Evolutionary conservation across 2,888 invertebrate genomes (phyloP).

Genomic region (Apamea anceps): DNA sequence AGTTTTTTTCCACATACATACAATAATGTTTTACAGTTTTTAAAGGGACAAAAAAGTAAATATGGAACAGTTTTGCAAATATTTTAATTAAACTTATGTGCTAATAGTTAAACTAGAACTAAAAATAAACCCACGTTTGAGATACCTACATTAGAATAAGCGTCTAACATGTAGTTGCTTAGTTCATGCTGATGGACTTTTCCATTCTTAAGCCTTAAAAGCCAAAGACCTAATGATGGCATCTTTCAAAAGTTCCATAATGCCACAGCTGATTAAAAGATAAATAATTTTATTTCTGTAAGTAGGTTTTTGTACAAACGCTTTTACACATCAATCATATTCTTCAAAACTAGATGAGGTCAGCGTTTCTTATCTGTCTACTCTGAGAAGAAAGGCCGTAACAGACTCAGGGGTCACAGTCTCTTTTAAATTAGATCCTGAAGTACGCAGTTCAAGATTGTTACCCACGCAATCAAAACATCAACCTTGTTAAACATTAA

Average conservation of each 20-base stretch:
- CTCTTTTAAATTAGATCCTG: background rate
- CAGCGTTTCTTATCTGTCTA: background rate
- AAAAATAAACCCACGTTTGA: background rate
- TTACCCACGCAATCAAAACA: constrained; percentile 12
- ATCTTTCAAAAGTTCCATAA: background rate
- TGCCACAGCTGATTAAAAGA: background rate
- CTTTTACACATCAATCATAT: background rate
- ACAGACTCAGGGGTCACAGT: background rate
- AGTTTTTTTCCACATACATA: constrained; percentile 3
- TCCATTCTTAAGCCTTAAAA: background rate
- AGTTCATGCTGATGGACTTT: background rate
- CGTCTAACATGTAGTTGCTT: background rate
- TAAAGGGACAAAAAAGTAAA: background rate
- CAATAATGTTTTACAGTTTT: background rate
- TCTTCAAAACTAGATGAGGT: background rate
- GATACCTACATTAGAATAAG: background rate
- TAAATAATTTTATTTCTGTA: background rate
- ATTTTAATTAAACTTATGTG: background rate
- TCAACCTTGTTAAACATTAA: constrained; percentile 28
- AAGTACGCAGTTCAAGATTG: background rate
- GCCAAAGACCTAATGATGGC: background rate
- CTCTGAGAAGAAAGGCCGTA: background rate
- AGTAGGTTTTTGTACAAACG: background rate
- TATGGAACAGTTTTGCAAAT: background rate
- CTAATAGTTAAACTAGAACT: background rate